Base-by-base conservation (phyloP, 2,888 invertebrate species). In the Ophioninae sp. region DNA sequence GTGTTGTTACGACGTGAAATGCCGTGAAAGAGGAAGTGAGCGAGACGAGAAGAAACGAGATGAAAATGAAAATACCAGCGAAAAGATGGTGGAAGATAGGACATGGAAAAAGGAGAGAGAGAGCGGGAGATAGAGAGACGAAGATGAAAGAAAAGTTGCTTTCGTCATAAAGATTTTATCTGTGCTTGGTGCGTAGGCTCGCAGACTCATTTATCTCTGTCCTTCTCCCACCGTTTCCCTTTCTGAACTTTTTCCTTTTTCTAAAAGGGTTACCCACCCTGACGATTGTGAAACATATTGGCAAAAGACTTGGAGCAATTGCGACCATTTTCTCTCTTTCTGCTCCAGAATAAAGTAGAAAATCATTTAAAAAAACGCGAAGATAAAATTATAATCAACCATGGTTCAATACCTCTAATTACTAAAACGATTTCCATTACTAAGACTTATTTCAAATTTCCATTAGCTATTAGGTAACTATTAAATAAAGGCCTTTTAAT, bases 241-340 rank as follows among this genome's bases (percentile, higher is more conserved):
- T 41, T 56, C 57, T 70, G 78, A 76, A 72, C n/a, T n/a, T n/a
- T n/a, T n/a, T n/a, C n/a, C n/a, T n/a, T n/a, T n/a, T 59, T 80
- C 78, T 72, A 72, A 81, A 78, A 65, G 78, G n/a, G n/a, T n/a
- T n/a, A n/a, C n/a, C 39, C 20, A 41, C 56, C 57, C 23, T 59
- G 81, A 79, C 79, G 87, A 85, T 86, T 86, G 82, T 83, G 82
- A 82, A 86, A 79, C 85, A 85, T 81, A 83, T 86, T 83, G 86
- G 85, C 85, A 86, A 86, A 83, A 84, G 78, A 83, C 10, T 44
- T 1, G 86, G 72, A 83, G 17, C 7, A 64, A 64, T 37, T 64
- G 3, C 37, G 17, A 17, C 1, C 17, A 37, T 64, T 64, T 64
- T 64, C 17, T 64, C 17, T 59, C 20, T 20, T 2, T 20, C 21